phyloP scores from a whole-genome alignment of 2,113 vertebrate species.

The Cryptomyrus ogoouensis region DNA sequence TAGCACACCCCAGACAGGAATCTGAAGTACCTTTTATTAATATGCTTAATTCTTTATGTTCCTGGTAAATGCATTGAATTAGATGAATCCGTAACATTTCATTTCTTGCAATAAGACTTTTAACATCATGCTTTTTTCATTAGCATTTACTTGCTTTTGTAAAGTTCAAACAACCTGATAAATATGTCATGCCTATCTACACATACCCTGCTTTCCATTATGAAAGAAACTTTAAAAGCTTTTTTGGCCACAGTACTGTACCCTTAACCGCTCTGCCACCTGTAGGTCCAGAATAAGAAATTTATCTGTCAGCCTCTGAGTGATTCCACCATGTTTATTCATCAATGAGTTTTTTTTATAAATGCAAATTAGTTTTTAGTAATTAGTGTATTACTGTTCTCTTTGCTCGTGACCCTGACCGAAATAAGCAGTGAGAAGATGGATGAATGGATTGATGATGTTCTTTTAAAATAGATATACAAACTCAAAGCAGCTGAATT shows the following conservation, averaged over 20 bases:
- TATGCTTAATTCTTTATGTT: background rate
- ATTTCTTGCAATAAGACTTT: background rate
- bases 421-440: background rate
- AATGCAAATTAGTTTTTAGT: background rate
- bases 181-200: background rate
- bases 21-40: background rate
- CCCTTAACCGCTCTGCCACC: background rate
- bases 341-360: background rate
- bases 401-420: background rate
- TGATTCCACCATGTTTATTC: background rate
- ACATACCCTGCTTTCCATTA: background rate
- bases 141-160: background rate
- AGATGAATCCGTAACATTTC: background rate
- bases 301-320: background rate
- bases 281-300: background rate
- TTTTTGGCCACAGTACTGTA: background rate
- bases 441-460: background rate
- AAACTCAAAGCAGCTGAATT: background rate
- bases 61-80: background rate
- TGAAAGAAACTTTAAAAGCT: background rate
- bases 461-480: background rate
- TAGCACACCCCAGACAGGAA: background rate
- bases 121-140: background rate
- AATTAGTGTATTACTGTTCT: background rate
- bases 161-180: background rate